These are phyloP conservation scores for Tringa solitaria DNA, from an alignment of 2,113 vertebrate genomes.

Conservation along the genomic window DNA sequence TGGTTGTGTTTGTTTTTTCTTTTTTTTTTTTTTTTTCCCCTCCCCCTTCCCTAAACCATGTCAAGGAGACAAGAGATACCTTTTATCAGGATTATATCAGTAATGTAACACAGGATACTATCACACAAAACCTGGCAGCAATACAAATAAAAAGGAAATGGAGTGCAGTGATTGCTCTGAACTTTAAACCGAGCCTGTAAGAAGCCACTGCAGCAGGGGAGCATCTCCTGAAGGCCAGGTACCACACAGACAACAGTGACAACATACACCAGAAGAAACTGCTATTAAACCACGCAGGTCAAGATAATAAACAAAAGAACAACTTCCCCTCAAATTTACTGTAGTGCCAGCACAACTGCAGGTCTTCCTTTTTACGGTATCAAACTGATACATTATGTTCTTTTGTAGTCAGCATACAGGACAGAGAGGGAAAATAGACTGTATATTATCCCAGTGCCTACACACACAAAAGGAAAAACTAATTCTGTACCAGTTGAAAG, in stretches of 20 bases:
- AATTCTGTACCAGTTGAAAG: background rate
- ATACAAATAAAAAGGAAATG: background rate
- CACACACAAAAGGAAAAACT: background rate
- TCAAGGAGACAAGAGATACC: background rate
- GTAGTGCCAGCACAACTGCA: background rate
- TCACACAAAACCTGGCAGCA: background rate
- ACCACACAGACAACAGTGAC: background rate
- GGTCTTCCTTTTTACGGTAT: accelerated
- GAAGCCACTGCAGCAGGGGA: accelerated
- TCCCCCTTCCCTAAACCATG: accelerated
- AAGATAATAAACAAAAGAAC: background rate
- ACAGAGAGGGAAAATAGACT: background rate
- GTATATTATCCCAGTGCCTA: background rate
- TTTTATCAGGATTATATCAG: background rate
- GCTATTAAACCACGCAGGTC: background rate
- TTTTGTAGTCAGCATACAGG: background rate
- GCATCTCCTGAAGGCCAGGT: background rate
- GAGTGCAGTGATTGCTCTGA: background rate
- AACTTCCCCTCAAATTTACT: background rate
- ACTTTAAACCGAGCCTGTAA: background rate
- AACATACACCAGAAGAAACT: background rate
- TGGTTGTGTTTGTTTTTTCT: background rate
- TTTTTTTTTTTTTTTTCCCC: too few relatives aligned
- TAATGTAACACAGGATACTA: background rate
- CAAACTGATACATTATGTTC: background rate